Base-by-base conservation (phyloP, 2,113 vertebrate genomes). In the Megalops atlanticus region DNA sequence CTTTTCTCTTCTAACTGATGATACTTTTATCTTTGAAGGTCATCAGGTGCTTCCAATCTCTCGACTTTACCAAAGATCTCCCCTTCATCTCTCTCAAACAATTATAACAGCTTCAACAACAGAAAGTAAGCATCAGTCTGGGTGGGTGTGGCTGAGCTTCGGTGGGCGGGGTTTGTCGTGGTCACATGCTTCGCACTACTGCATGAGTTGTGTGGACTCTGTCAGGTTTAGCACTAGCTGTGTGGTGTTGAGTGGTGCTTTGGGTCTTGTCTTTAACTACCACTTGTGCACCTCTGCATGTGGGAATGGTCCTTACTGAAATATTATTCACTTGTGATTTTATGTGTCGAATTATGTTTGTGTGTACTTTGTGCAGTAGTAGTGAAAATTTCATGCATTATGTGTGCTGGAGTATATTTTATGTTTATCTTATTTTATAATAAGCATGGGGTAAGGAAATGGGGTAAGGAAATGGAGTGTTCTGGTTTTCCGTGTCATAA, bases 11-110 rank as follows among this genome's bases (percentile, higher is more conserved):
- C 92, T 94, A 94, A 96, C 93, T 93, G 91, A 87, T 92, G 84
- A 90, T 95, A 96, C 97, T 96, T 93, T 95, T 97, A 95, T 98
- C 95, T 97, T 97, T 95, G 93, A 98, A 99, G 97, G 97, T 98
- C 97, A 94, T 96, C 97, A 95, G 96, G 97, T 95, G 95, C 97
- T 97, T 97, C 97, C 92, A 96, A 97, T 97, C 97, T 98, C 95
- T 97, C 96, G 96, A 92, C 97, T 97, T 98, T 99, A 96, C 97
- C 97, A 99, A 99, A 99, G 97, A 97, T 98, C 95, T 98, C 96
- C 94, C 95, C 96, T 94, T 95, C 98, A 97, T 97, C 97, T 95
- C 96, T 98, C 90, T 96, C 98, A 97, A 98, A 98, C 98, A 98
- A 96, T 98, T 98, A 98, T 98, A 98, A 96, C 96, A 97, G 95